Evolutionary conservation across 2,113 vertebrate species (phyloP), one percentile per base, ranked within the genome.

Genomic region (Talpa occidentalis): DNA sequence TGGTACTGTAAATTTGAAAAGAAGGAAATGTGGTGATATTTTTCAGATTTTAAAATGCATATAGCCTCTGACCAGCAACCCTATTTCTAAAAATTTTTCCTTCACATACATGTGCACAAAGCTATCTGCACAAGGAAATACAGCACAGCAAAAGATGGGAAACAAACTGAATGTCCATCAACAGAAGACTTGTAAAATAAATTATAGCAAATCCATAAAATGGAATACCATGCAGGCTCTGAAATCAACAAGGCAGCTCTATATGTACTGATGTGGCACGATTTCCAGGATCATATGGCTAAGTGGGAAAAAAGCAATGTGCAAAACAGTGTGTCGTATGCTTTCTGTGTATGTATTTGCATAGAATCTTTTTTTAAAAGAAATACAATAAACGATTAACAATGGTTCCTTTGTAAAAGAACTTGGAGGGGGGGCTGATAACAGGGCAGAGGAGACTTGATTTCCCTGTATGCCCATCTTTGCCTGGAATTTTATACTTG

Each of bases 261-360:
- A 64, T 78, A 72, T 1, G 0, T 86, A 94, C 80, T 81, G 86
- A 49, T 85, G 66, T 82, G 80, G 86, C 96, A 96, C 64, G 5
- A 26, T 82, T 95, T 91, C 91, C 79, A 52, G 69, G 74, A 89
- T 96, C 86, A 95, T 70, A 88, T 94, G 90, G 94, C 59, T 78
- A 80, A 47, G 37, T 37, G 47, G 40, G 7, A 0, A 0, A 11
- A 40, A 47, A 87, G 76, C 60, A 35, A 81, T 30, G 70, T 85
- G 60, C 56, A 85, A 93, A 92, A n/a, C 40, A 54, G 32, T 72
- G 72, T 60, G 22, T 40, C 54, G 32, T 76, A 56, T 87, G 84
- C 69, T 76, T 60, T 40, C 35, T 54, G 10, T 67, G 69, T 91
- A 30, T 62, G 67, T 81, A 90, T 94, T 76, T 85, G 78, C 94